Conservation (phyloP, 2,888 invertebrate genomes). For the Gymnosoma rotundatum region DNA sequence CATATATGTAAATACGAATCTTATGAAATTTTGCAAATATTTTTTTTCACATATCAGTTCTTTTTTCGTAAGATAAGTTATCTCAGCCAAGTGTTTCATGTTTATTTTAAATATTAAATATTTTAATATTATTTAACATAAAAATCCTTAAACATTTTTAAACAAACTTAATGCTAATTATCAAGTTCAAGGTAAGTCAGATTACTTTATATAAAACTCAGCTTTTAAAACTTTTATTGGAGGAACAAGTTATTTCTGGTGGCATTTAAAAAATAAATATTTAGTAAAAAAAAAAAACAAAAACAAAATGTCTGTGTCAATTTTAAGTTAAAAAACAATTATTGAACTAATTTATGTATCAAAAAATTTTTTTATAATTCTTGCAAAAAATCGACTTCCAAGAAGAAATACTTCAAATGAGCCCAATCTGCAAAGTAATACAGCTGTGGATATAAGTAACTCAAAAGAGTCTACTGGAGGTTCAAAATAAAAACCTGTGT, state of each 20-base stretch:
- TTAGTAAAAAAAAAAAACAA: too few species aligned
- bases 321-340: too few species aligned
- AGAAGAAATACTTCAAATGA: too few species aligned
- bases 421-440: too few species aligned
- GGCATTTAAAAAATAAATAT: too few species aligned
- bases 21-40: conserved; percentile 16
- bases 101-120: conserved; percentile 61
- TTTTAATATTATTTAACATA: conserved; percentile 45
- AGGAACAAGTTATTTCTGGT: conserved; percentile 35
- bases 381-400: too few species aligned
- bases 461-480: too few species aligned
- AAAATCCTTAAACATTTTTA: conserved; percentile 74
- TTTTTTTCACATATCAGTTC: conserved; percentile 25
- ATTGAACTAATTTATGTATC: too few species aligned
- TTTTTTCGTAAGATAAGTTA: conserved; percentile 25
- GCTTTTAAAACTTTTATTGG: conserved; percentile 3
- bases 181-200: conserved; percentile 76
- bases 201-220: not conserved
- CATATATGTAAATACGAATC: not conserved
- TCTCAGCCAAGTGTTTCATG: conserved; percentile 36
- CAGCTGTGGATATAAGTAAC: too few species aligned
- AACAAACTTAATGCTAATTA: conserved; percentile 22
- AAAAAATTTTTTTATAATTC: too few species aligned
- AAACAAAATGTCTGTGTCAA: too few species aligned
- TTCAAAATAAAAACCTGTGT: too few species aligned